Conservation (phyloP, 2,113 vertebrate genomes). For the Pterophyllum scalare region DNA sequence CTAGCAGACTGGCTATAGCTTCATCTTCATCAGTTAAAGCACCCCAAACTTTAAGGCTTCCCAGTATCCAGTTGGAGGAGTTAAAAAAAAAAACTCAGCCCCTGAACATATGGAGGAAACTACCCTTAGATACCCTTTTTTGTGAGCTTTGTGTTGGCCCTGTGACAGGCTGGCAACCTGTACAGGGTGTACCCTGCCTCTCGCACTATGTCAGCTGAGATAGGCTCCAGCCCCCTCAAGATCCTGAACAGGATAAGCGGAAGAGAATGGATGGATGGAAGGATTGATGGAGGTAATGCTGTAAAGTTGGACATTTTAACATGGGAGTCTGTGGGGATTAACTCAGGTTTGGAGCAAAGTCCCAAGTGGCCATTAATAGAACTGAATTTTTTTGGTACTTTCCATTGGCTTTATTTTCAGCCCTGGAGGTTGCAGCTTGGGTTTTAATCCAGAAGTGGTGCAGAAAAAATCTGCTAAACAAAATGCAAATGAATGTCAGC, state of each 20-base stretch:
- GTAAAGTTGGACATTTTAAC: neutral
- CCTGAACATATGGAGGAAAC: neutral
- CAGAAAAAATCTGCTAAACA: neutral
- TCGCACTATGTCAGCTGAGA: too few relatives aligned
- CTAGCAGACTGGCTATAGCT: too few relatives aligned
- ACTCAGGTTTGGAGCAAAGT: neutral
- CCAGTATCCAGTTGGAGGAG: too few relatives aligned
- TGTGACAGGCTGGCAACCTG: too few relatives aligned
- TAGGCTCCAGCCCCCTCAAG: too few relatives aligned
- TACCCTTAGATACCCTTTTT: neutral
- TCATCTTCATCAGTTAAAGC: too few relatives aligned
- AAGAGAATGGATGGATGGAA: too few relatives aligned
- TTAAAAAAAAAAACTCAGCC: accelerated
- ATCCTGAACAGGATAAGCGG: too few relatives aligned
- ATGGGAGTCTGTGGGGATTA: accelerated
- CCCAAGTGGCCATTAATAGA: neutral
- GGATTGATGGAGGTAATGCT: accelerated
- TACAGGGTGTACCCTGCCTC: too few relatives aligned
- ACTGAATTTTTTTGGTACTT: neutral
- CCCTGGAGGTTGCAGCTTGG: accelerated
- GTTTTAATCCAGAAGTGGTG: neutral
- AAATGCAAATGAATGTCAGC: too few relatives aligned
- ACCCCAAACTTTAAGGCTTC: too few relatives aligned
- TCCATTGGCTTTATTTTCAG: neutral
- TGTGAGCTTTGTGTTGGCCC: neutral